A percentile compares a stretch with the other conserved stretches of the same genome.
Evolutionary conservation across 2,113 vertebrate genomes (phyloP).

Genomic region (Vicugna pacos): DNA sequence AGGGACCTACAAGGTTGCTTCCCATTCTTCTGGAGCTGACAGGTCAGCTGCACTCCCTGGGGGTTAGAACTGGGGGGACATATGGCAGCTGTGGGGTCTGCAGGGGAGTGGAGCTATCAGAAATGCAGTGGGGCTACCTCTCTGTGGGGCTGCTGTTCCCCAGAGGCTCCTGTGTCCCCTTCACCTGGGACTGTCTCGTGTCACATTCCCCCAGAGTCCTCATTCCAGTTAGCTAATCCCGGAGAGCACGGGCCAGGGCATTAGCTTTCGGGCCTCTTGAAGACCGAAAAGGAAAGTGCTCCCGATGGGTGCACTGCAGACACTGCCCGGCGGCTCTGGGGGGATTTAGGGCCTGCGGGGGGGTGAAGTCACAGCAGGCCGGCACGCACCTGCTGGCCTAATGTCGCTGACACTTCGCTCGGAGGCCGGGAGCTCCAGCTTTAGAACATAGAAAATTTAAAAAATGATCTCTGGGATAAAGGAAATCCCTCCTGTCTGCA

Average conservation of each 20-base stretch:
- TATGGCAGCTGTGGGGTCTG: rapidly evolving
- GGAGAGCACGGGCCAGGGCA: neutral
- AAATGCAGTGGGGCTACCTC: rapidly evolving
- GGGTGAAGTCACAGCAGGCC: neutral
- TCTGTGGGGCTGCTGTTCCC: neutral
- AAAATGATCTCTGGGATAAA: neutral
- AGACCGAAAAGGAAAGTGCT: neutral
- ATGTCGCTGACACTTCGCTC: neutral
- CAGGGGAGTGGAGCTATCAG: rapidly evolving
- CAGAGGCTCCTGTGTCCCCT: neutral
- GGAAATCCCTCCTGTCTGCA: neutral
- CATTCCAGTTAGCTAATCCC: constrained; percentile 46
- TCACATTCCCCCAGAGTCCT: neutral
- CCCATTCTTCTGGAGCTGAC: neutral
- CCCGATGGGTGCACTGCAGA: neutral
- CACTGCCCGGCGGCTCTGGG: rapidly evolving
- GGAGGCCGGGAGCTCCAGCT: neutral
- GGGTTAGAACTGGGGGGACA: neutral
- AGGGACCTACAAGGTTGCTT: no score
- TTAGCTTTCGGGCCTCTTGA: neutral
- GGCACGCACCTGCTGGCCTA: constrained; percentile 47
- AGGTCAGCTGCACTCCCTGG: rapidly evolving
- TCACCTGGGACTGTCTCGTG: neutral
- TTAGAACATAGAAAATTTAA: neutral
- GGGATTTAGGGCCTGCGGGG: neutral